Base-by-base conservation (phyloP, 2,797 vertebrate genomes). In the Dallia pectoralis region DNA sequence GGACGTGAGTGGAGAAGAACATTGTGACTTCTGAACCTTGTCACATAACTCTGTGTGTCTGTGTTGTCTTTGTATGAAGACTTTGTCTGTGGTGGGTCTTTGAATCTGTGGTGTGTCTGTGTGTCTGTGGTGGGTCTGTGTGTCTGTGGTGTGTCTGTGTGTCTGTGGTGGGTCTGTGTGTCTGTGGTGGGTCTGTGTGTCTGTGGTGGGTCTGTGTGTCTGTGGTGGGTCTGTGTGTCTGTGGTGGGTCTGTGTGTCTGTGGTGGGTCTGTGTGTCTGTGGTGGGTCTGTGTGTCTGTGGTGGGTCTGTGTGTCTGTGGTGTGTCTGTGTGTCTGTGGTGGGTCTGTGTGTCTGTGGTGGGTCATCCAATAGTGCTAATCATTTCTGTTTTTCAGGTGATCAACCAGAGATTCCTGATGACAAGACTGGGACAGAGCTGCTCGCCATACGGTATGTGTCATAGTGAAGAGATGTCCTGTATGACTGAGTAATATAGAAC, bases 361-460 rank as follows among this genome's bases (percentile, higher is more conserved):
- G 18, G 49, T 59, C 6, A 12, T 66, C 48, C 16, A 15, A 29
- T 18, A 65, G 44, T 33, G 5, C 30, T 68, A 56, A 76, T n/a
- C n/a, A n/a, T 71, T 29, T 16, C 74, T 73, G n/a, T 18, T 53
- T 25, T 59, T 25, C 90, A 97, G 96, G 95, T 82, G 95, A 96
- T 83, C 88, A 77, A 64, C 87, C 91, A 11, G 93, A 92, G 33
- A 84, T 92, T 69, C 87, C 90, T 69, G 94, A 95, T 19, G 93
- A 95, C 79, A 95, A 94, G 89, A 92, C 89, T 51, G 89, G 83
- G 73, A 92, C 92, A 0, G 93, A 96, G 78, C 91, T 96, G 16
- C 88, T 97, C 72, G 93, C 93, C 74, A 91, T 96, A 88, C 94
- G 95, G 97, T 99, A 92, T 87, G 25, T 22, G 25, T 53, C 51